Evolutionary conservation across 2,797 vertebrate species (phyloP).

Genomic region (Ambastaia sidthimunki): DNA sequence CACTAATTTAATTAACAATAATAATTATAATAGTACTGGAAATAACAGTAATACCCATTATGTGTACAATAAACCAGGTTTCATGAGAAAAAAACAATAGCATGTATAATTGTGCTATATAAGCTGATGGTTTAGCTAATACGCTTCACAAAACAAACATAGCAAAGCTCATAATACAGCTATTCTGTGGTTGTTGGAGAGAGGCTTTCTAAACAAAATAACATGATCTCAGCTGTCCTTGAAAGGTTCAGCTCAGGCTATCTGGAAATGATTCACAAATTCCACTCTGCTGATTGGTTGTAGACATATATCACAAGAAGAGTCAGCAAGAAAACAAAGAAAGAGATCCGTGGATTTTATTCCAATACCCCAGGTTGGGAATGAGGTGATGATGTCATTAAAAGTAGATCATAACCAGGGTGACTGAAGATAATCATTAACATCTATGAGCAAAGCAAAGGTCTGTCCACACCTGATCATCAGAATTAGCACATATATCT

Average conservation of each 20-base stretch:
- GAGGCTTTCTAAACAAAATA: slow-evolving; percentile 12
- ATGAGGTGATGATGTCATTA: slow-evolving; percentile 24
- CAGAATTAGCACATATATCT: background rate
- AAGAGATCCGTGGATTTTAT: background rate
- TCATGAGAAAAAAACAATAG: slow-evolving; percentile 51
- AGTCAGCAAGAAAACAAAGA: slow-evolving; percentile 12
- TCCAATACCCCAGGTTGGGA: background rate
- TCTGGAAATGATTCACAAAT: slow-evolving; percentile 45
- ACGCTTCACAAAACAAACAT: slow-evolving; percentile 43
- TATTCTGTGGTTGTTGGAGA: slow-evolving; percentile 28
- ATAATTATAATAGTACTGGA: slow-evolving; percentile 67
- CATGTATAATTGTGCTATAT: slow-evolving; percentile 53
- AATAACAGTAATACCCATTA: slow-evolving; percentile 67
- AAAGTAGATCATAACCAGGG: slow-evolving; percentile 8
- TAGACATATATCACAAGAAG: slow-evolving; percentile 7
- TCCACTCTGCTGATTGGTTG: slow-evolving; percentile 9
- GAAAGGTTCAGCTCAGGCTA: slow-evolving; percentile 10
- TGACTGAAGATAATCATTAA: slow-evolving; percentile 33
- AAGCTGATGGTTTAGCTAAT: slow-evolving; percentile 37
- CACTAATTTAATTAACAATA: slow-evolving; percentile 76
- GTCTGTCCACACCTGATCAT: no score
- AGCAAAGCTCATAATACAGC: slow-evolving; percentile 42
- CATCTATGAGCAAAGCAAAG: slow-evolving; percentile 28
- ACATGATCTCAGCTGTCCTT: slow-evolving; percentile 18
- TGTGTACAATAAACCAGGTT: slow-evolving; percentile 69